Percentiles rank a stretch among this genome's conserved stretches.
Evolutionary conservation across 2,113 vertebrate species (phyloP).

Genomic region (Narcine bancroftii): DNA sequence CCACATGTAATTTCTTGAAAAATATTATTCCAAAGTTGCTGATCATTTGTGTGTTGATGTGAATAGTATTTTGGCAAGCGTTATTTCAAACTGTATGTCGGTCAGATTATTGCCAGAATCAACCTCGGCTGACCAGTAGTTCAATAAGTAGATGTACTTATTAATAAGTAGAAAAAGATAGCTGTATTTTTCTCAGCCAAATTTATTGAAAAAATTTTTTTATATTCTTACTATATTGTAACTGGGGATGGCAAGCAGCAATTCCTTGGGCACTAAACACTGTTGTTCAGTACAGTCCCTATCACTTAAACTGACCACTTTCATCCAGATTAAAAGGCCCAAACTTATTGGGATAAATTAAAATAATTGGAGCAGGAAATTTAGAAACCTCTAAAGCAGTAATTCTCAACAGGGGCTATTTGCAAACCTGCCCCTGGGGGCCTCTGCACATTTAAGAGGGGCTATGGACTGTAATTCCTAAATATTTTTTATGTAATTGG

Average conservation of each 20-base stretch:
- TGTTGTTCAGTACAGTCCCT: background rate
- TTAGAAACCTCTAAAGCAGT: no score
- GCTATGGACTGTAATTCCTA: no score
- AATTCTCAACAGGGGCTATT: no score
- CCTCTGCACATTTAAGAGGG: no score
- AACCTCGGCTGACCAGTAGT: background rate
- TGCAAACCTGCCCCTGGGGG: no score
- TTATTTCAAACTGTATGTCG: background rate
- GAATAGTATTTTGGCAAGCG: background rate
- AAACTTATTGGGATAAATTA: no score
- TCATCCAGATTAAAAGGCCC: no score
- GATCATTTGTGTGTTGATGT: background rate
- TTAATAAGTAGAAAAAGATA: background rate
- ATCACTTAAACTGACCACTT: background rate
- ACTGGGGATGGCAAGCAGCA: background rate
- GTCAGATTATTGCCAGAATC: background rate
- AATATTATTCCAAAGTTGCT: no score
- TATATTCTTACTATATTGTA: background rate
- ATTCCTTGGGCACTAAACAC: background rate
- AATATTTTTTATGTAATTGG: no score
- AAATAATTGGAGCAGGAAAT: no score
- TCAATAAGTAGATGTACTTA: background rate
- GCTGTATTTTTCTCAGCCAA: background rate
- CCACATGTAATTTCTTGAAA: no score
- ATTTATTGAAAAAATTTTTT: background rate